Base-by-base conservation (phyloP, 2,888 invertebrate species). In the Horisme vitalbata region DNA sequence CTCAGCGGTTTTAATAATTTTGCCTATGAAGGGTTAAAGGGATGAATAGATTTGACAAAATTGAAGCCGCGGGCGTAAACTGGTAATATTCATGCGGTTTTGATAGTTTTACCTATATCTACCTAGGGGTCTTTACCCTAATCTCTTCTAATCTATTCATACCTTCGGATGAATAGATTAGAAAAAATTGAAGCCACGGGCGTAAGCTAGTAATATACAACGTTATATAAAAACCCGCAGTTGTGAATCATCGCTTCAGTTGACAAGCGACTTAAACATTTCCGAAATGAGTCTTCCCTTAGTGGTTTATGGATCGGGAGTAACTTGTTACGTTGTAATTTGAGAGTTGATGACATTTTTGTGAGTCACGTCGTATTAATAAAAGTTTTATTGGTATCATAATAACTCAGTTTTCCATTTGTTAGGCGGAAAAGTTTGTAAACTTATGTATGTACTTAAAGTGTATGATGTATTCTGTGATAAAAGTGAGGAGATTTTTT, bases 251-350 rank as follows among this genome's bases (percentile, higher is more conserved):
- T 14, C n/a, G 41, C 41, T 37, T 28, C n/a, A 33, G 37, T 33
- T 8, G 41, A 47, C 36, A 10, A 5, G 20, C 15, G 13, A 5
- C 41, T 12, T 15, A 30, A 44, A 48, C 38, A 26, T 38, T 45
- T 26, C 34, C 47, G 41, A 35, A 47, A 53, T 45, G 44, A 57
- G 51, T 52, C 36, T 53, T 55, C 61, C 52, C 41, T 48, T 45
- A 52, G 57, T 57, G 67, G 52, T 79, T 76, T 75, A 82, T 76
- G 71, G 64, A 50, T 67, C 66, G 71, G 70, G 63, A 74, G 73
- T 73, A 74, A 83, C 68, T 77, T 75, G 71, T 73, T 69, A 68
- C 66, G 62, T 62, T 45, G 52, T 61, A 65, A 76, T 72, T 69
- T 56, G 45, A 64, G 60, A 61, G 69, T 61, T 61, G 62, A 63